Percentiles rank a stretch among this genome's conserved stretches.
Evolutionary conservation across 92 coral and sea anemone species (phyloP).

Genomic region (Galaxea fascicularis): DNA sequence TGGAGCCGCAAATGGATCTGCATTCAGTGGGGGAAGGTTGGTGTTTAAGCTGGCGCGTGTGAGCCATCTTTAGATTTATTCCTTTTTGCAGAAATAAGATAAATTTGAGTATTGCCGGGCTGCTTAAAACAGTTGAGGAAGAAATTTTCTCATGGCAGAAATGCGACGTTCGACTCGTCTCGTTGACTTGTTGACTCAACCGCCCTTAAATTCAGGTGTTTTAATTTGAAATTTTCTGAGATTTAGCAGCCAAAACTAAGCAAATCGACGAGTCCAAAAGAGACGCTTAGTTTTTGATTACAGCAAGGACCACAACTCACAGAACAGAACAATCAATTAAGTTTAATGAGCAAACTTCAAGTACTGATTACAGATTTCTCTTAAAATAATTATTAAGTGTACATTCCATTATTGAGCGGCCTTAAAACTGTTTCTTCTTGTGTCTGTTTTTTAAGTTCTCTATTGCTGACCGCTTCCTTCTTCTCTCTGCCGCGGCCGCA

Average conservation of each 20-base stretch:
- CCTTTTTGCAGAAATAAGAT: too few relatives aligned
- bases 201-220: too few relatives aligned
- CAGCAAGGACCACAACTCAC: not conserved
- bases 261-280: too few relatives aligned
- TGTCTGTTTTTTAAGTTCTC: not conserved
- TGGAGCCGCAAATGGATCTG: constrained; percentile 97
- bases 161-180: too few relatives aligned
- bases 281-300: too few relatives aligned
- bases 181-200: too few relatives aligned
- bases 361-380: not conserved
- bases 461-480: not conserved
- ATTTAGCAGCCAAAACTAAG: too few relatives aligned
- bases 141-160: too few relatives aligned
- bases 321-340: not conserved
- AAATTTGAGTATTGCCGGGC: not conserved
- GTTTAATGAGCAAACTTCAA: not conserved
- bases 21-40: constrained; percentile 91
- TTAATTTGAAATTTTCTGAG: too few relatives aligned
- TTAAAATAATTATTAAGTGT: too few relatives aligned
- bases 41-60: not conserved
- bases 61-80: too few relatives aligned
- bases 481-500: not conserved
- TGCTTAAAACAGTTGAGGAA: too few relatives aligned
- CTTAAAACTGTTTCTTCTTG: not conserved
- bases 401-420: not conserved